A percentile compares a stretch with the other conserved stretches of the same genome.
Conservation (phyloP, 2,888 invertebrate genomes). For the Calameuta pallipes region DNA sequence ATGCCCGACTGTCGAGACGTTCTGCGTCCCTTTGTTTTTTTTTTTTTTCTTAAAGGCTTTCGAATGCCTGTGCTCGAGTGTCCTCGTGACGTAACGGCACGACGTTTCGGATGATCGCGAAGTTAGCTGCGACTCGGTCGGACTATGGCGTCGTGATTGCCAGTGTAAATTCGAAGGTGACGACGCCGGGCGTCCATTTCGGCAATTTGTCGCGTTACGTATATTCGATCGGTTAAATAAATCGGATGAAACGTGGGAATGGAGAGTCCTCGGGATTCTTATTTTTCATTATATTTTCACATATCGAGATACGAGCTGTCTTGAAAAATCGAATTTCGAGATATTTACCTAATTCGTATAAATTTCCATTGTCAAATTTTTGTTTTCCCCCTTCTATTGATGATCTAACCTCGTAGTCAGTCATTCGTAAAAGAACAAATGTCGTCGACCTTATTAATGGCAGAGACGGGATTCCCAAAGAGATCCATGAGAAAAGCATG, state of each 20-base stretch:
- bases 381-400: background rate
- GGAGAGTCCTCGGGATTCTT: background rate
- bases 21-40: background rate
- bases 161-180: background rate
- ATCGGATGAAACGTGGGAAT: background rate
- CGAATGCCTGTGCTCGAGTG: background rate
- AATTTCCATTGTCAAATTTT: background rate
- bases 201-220: background rate
- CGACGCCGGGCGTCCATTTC: background rate
- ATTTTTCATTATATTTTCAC: background rate
- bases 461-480: background rate
- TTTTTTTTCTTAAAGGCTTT: background rate
- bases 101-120: background rate
- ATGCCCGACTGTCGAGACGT: background rate
- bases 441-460: background rate
- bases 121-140: background rate
- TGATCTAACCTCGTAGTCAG: background rate
- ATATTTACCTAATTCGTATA: background rate
- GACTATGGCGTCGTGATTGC: background rate
- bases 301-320: background rate
- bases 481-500: background rate
- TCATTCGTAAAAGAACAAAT: background rate
- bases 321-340: background rate
- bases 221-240: background rate
- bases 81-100: background rate